Percentiles rank a stretch among this genome's conserved stretches.
Evolutionary conservation across 2,797 vertebrate genomes (phyloP).

Genomic region (Amblyraja radiata): DNA sequence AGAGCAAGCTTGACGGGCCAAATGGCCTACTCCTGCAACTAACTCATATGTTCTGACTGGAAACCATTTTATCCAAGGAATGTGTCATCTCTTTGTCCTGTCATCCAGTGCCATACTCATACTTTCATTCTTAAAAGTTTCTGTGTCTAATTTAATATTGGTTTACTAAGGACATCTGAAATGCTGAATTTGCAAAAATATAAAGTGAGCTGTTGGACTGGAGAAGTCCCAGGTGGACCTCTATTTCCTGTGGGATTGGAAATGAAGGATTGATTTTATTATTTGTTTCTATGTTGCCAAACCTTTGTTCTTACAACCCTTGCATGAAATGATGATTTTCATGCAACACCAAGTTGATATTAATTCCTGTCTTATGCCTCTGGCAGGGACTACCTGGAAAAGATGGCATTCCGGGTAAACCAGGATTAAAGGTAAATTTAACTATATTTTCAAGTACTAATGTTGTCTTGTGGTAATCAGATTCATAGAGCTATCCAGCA

Average conservation of each 20-base stretch:
- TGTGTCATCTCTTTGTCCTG: too few relatives aligned
- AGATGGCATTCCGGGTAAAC: conserved; percentile 28
- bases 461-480: too few relatives aligned
- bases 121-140: too few relatives aligned
- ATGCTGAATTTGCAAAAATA: background rate
- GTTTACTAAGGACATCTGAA: too few relatives aligned
- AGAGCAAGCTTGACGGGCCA: too few relatives aligned
- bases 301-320: background rate
- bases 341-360: background rate
- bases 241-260: background rate
- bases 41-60: too few relatives aligned
- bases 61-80: too few relatives aligned
- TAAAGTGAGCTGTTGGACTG: background rate
- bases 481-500: too few relatives aligned
- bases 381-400: conserved; percentile 29
- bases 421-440: conserved; percentile 27
- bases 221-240: background rate
- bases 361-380: background rate
- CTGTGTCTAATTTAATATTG: too few relatives aligned
- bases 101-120: too few relatives aligned
- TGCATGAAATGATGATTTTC: background rate
- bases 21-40: too few relatives aligned
- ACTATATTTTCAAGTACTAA: background rate
- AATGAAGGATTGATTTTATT: background rate
- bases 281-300: background rate